A percentile compares a stretch with the other conserved stretches of the same genome.
Conservation (phyloP, 92 coral and sea anemone species). For the Hydrozoanthus gracilis region DNA sequence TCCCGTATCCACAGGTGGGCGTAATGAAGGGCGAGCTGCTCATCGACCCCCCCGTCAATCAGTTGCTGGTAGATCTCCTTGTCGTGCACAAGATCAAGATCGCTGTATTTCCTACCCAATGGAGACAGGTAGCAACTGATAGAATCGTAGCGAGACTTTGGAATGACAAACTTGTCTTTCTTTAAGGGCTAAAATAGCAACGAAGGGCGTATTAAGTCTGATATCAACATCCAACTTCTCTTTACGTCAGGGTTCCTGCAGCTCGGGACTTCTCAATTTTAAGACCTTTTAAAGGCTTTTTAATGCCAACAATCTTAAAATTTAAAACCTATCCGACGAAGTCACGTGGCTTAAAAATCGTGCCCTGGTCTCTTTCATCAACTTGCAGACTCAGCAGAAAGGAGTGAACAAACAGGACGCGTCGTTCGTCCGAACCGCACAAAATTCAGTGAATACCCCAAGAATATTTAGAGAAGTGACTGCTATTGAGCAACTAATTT, state of each 20-base stretch:
- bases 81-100: constrained; percentile 82
- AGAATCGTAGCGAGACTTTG: constrained; percentile 96
- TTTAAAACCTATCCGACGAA: background rate
- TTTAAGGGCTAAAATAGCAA: constrained; percentile 71
- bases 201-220: background rate
- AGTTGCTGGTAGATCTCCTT: constrained; percentile 82
- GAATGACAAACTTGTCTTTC: constrained; percentile 84
- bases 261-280: too few species aligned
- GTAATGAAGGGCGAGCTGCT: constrained; percentile 87
- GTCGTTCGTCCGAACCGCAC: too few species aligned
- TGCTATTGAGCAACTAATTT: too few species aligned
- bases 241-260: background rate
- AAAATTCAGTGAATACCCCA: too few species aligned
- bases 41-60: constrained; percentile 87
- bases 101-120: constrained; percentile 88
- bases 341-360: too few species aligned
- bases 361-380: too few species aligned
- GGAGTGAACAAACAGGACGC: too few species aligned
- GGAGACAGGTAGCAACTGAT: constrained; percentile 95
- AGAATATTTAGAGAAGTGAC: too few species aligned
- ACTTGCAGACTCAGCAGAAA: too few species aligned
- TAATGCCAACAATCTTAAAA: background rate
- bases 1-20: constrained; percentile 97
- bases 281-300: too few species aligned
- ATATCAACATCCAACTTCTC: background rate